Percentiles rank a stretch among this genome's conserved stretches.
These are phyloP conservation scores for Pammene fasciana DNA, from an alignment of 2,888 invertebrate species.

Conservation along the genomic window DNA sequence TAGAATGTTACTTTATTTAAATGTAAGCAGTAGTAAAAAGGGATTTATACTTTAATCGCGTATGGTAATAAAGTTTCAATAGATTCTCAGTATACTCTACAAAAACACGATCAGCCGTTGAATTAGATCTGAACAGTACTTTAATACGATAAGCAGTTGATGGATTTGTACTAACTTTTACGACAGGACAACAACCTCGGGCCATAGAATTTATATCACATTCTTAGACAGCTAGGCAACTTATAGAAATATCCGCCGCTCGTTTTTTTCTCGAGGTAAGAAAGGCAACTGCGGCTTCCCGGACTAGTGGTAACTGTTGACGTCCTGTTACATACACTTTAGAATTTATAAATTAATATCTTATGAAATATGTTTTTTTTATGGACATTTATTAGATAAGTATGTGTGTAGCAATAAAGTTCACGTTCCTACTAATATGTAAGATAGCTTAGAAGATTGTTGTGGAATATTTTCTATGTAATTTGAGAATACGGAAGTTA, in stretches of 20 bases:
- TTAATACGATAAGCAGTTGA: neutral
- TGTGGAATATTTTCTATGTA: neutral
- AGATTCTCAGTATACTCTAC: neutral
- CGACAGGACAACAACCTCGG: constrained; percentile 2
- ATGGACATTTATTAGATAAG: neutral
- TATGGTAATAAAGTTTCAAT: constrained; percentile 7
- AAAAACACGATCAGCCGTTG: neutral
- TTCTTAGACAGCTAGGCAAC: constrained; percentile 3
- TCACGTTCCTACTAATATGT: neutral
- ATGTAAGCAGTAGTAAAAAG: constrained; percentile 9
- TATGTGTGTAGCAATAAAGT: neutral
- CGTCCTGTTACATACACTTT: constrained; percentile 35
- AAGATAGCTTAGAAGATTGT: neutral
- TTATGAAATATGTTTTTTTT: neutral
- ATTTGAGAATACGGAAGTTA: constrained; percentile 17
- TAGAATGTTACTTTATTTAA: constrained; percentile 16
- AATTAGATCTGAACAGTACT: neutral
- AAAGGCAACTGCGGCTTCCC: constrained; percentile 14
- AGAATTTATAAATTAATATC: constrained; percentile 27
- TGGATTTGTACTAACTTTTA: neutral
- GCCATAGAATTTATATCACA: neutral
- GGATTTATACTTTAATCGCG: neutral
- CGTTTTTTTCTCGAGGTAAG: constrained; percentile 20
- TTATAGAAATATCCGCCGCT: constrained; percentile 16
- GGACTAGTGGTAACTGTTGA: constrained; percentile 30